A percentile compares a stretch with the other conserved stretches of the same genome.
Evolutionary conservation across 2,797 vertebrate species (phyloP).

Genomic region (Platyrinchus mystaceus): DNA sequence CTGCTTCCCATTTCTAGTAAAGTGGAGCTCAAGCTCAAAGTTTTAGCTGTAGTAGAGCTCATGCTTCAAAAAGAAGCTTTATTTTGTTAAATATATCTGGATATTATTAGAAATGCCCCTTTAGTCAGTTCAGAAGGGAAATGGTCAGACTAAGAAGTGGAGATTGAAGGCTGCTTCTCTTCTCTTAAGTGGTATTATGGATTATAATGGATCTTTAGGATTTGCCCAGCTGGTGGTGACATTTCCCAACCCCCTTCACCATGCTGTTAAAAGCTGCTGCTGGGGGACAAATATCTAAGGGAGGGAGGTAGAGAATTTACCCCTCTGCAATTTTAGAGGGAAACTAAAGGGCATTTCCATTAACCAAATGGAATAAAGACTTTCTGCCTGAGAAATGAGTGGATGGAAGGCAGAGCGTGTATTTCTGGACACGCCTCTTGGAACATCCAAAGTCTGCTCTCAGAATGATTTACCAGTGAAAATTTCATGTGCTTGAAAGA

Average conservation of each 20-base stretch:
- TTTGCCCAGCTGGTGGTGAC: slow-evolving; percentile 33
- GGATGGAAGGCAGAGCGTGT: background rate
- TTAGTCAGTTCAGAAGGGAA: slow-evolving; percentile 34
- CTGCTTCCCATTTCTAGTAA: background rate
- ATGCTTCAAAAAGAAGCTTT: background rate
- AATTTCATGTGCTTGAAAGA: background rate
- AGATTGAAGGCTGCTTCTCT: slow-evolving; percentile 33
- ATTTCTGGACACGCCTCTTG: background rate
- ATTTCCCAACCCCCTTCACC: slow-evolving; percentile 3
- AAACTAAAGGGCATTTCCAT: background rate
- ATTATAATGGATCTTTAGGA: slow-evolving; percentile 48
- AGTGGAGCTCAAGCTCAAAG: background rate
- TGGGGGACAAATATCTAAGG: background rate
- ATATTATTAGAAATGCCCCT: slow-evolving; percentile 13
- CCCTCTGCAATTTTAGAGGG: background rate
- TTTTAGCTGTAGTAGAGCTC: background rate
- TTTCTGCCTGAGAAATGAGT: background rate
- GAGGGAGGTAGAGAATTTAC: background rate
- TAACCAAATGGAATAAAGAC: background rate
- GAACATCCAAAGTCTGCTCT: background rate
- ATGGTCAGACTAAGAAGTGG: slow-evolving; percentile 11
- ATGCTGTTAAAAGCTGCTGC: background rate
- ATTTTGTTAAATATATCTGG: slow-evolving; percentile 31
- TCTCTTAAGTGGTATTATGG: slow-evolving; percentile 47
- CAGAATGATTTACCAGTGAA: background rate